These are phyloP conservation scores for Megalops atlanticus DNA, from an alignment of 2,113 vertebrate species.

Conservation along the genomic window DNA sequence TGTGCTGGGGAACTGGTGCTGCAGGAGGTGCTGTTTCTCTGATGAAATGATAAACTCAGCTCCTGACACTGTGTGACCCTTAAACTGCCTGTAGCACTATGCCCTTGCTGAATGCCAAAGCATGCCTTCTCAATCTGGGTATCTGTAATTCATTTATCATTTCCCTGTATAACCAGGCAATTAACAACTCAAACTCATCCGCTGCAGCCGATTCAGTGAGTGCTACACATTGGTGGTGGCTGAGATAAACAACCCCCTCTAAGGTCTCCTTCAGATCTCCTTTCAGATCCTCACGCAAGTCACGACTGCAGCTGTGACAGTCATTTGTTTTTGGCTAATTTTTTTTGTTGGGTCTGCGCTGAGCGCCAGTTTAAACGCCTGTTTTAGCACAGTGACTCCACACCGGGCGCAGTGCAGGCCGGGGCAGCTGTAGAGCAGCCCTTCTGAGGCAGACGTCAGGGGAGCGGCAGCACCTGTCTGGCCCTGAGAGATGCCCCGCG, in stretches of 20 bases:
- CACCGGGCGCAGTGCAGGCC: neutral
- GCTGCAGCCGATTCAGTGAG: neutral
- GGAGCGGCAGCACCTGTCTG: constrained; percentile 52
- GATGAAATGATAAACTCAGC: no score
- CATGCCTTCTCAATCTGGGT: no score
- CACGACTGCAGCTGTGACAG: neutral
- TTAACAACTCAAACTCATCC: neutral
- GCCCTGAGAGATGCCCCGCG: constrained; percentile 38
- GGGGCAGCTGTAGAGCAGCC: neutral
- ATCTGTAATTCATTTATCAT: neutral
- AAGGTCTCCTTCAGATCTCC: neutral
- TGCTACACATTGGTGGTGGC: neutral
- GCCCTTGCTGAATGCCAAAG: no score
- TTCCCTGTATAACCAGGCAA: neutral
- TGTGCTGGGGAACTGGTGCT: no score
- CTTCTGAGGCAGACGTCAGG: constrained; percentile 36
- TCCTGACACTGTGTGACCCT: no score
- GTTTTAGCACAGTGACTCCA: neutral
- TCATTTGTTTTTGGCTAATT: neutral
- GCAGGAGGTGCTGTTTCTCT: no score
- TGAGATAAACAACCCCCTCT: neutral
- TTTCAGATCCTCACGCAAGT: neutral
- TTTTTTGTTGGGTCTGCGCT: neutral
- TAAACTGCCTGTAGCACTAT: no score
- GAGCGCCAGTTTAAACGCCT: neutral